These are phyloP conservation scores for Phortica magna DNA, from an alignment of 2,888 invertebrate species.

Conservation along the genomic window DNA sequence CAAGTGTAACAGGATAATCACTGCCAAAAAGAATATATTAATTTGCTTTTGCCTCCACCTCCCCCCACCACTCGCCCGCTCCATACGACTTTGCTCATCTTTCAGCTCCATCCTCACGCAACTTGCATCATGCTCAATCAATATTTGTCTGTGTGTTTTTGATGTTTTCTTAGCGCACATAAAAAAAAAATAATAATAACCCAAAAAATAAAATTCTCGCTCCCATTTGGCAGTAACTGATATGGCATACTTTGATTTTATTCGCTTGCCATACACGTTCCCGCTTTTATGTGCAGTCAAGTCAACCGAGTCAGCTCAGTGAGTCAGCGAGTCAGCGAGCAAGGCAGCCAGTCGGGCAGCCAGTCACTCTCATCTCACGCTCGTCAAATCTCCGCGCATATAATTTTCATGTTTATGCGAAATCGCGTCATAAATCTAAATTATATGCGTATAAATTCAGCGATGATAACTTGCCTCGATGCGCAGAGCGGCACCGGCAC, in stretches of 20 bases:
- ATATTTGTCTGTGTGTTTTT: constrained; percentile 28
- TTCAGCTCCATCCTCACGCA: neutral
- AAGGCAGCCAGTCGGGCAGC: neutral
- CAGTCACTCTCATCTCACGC: neutral
- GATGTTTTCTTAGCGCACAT: constrained; percentile 4
- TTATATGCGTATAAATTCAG: constrained; percentile 53
- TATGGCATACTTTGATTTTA: neutral
- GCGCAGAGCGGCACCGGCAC: neutral
- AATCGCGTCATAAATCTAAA: constrained; percentile 68
- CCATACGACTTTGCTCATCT: neutral
- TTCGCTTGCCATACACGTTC: neutral
- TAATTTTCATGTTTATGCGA: constrained; percentile 66
- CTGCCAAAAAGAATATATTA: constrained; percentile 52
- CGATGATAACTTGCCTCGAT: neutral
- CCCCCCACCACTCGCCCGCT: neutral
- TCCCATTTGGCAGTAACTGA: neutral
- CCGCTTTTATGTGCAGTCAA: neutral
- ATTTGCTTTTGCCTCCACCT: constrained; percentile 2
- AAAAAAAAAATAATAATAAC: neutral
- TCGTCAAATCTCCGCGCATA: constrained; percentile 24
- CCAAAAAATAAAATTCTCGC: neutral
- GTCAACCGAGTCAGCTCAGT: neutral
- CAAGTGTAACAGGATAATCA: constrained; percentile 60
- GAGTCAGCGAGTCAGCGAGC: neutral
- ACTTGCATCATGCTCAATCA: neutral